Evolutionary conservation across 2,113 vertebrate genomes (phyloP).

Genomic region (human (Homo sapiens)): DNA sequence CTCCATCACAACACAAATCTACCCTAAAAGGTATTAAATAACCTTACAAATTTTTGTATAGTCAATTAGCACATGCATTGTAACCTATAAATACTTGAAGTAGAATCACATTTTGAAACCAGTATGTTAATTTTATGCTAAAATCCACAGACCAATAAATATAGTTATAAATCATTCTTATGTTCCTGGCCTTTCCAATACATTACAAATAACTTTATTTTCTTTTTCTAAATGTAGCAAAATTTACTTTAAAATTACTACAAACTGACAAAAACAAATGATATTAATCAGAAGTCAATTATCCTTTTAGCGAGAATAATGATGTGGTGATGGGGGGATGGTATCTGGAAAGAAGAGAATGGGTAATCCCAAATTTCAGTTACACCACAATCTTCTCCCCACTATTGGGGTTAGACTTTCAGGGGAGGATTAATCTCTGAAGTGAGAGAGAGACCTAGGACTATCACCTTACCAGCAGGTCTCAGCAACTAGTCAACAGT

Average conservation of each 20-base stretch:
- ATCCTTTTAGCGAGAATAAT: neutral
- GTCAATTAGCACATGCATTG: neutral
- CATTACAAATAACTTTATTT: neutral
- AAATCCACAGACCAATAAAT: neutral
- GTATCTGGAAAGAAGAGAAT: neutral
- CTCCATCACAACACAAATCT: neutral
- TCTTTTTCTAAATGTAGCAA: neutral
- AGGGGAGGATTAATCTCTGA: neutral
- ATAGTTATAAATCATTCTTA: neutral
- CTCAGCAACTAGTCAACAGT: neutral
- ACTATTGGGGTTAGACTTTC: neutral
- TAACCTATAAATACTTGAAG: neutral
- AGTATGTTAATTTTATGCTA: neutral
- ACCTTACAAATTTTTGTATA: neutral
- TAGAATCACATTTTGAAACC: conserved; percentile 29
- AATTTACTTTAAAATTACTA: conserved; percentile 8
- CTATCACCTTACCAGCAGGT: neutral
- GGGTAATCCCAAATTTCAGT: neutral
- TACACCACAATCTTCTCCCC: neutral
- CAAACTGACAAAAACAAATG: neutral
- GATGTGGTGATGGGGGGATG: neutral
- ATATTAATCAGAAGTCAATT: neutral
- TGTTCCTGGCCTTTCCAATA: neutral
- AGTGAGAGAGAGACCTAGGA: neutral
- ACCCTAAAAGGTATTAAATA: neutral